These are phyloP conservation scores for Antrozous pallidus DNA, from an alignment of 2,797 vertebrate species.

Conservation along the genomic window DNA sequence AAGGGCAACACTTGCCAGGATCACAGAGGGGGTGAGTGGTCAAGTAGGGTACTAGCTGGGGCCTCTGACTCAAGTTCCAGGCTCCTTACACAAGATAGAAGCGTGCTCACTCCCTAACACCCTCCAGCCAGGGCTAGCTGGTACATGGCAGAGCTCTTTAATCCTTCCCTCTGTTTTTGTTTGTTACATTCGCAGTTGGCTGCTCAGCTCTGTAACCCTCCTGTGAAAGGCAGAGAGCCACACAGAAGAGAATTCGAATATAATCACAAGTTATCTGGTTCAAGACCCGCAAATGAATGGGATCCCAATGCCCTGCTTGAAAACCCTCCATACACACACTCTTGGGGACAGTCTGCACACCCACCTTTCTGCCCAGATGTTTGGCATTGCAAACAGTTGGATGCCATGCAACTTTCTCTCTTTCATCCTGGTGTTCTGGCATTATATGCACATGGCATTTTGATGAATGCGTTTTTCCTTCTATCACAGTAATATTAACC, in stretches of 20 bases:
- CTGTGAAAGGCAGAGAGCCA: not conserved
- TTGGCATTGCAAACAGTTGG: not conserved
- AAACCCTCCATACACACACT: fast-evolving
- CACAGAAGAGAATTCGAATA: not conserved
- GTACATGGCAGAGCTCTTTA: not conserved
- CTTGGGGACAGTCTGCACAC: not conserved
- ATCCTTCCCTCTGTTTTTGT: not conserved
- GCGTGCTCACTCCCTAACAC: not conserved
- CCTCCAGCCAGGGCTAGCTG: fast-evolving
- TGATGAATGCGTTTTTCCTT: not conserved
- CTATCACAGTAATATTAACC: conserved; percentile 59
- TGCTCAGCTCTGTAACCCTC: not conserved
- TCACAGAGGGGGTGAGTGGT: no score
- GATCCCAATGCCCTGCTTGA: not conserved
- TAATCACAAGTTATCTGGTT: not conserved
- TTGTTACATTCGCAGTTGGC: not conserved
- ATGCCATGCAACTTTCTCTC: not conserved
- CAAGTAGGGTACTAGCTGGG: fast-evolving
- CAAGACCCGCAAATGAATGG: fast-evolving
- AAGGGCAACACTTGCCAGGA: fast-evolving
- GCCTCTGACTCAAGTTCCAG: not conserved
- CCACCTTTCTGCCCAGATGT: not conserved
- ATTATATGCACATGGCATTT: not conserved
- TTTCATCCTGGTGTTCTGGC: not conserved
- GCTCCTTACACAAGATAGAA: not conserved